phyloP scores from a whole-genome alignment of 1,140 invertebrate genomes.

The Hetaerina americana region DNA sequence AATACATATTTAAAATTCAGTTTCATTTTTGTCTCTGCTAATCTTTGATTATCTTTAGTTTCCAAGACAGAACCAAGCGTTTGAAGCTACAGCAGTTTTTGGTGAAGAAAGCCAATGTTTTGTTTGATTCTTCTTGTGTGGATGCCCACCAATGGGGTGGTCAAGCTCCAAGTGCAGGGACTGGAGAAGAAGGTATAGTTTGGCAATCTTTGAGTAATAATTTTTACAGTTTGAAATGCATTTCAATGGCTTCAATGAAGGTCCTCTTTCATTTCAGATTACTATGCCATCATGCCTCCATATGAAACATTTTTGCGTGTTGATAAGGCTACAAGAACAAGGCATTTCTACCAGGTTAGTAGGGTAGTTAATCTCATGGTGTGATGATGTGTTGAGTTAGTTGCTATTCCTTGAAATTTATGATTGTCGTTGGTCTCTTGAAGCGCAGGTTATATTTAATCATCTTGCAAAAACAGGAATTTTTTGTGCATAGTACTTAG shows the following conservation, averaged over 20 bases:
- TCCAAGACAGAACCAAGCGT: conserved; percentile 69
- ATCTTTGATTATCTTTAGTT: conserved; percentile 38
- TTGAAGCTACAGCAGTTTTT: conserved; percentile 71
- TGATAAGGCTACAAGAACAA: conserved; percentile 52
- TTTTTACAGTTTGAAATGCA: conserved; percentile 4
- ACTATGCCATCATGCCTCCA: conserved; percentile 70
- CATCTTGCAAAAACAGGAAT: too few species aligned
- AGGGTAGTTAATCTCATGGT: too few species aligned
- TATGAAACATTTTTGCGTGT: conserved; percentile 65
- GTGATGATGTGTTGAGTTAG: too few species aligned
- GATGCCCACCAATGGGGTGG: conserved; percentile 31
- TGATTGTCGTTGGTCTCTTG: too few species aligned
- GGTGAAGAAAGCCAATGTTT: conserved; percentile 55
- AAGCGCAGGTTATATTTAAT: too few species aligned
- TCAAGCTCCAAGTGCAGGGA: conserved; percentile 19
- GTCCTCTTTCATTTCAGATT: conserved; percentile 35
- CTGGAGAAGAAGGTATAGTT: conserved; percentile 31
- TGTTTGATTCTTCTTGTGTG: conserved; percentile 45
- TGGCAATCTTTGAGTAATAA: conserved; percentile 8
- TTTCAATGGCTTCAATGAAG: conserved; percentile 8
- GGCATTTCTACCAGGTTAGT: conserved; percentile 49
- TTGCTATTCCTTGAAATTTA: too few species aligned
- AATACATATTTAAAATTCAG: too few species aligned
- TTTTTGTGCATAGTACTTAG: too few species aligned
- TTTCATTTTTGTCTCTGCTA: conserved; percentile 3